Evolutionary conservation across 2,797 vertebrate genomes (phyloP), one percentile per base, ranked within the genome.

Genomic region (Muraenolepis orangiensis): DNA sequence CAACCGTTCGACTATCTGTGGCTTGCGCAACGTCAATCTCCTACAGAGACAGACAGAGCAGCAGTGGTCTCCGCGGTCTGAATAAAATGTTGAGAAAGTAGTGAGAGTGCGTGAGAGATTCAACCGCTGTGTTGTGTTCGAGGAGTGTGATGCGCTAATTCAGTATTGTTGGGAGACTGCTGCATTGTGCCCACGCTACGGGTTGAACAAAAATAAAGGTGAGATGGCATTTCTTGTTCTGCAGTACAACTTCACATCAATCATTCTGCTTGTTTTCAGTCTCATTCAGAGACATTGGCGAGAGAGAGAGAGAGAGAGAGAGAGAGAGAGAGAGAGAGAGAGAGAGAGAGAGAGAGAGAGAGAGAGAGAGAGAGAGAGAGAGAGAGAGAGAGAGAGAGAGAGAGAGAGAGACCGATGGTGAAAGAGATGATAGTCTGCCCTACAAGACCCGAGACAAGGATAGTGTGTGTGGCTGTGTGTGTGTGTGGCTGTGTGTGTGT

Each of bases 201-300:
- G 64, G 3, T n/a, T 2, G 26, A 73, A 73, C n/a, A n/a, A 74
- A 66, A 70, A 72, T 84, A 86, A 77, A 75, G 79, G 82, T 72
- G 70, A 61, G 66, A 61, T 11, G 36, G 6, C 76, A 73, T 79
- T 73, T 82, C 57, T 74, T 68, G 74, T 80, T 81, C 70, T 70
- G 84, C 81, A 78, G 79, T 86, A 77, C 57, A 57, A 69, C 46
- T 85, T 76, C 20, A 23, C 67, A 64, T 72, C 67, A 76, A 46
- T 81, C 16, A 28, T 76, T 81, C 78, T 80, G 72, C 28, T 67
- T 80, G 73, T 84, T 88, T 82, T 82, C 51, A 69, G 57, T 72
- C 68, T 26, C 75, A 69, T 18, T 70, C 71, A 72, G 12, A 38
- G 51, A 70, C 42, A 20, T 71, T 69, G 38, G 26, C 78, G 31